phyloP scores from a whole-genome alignment of 2,113 vertebrate species.

The Thalassarche chlororhynchos region DNA sequence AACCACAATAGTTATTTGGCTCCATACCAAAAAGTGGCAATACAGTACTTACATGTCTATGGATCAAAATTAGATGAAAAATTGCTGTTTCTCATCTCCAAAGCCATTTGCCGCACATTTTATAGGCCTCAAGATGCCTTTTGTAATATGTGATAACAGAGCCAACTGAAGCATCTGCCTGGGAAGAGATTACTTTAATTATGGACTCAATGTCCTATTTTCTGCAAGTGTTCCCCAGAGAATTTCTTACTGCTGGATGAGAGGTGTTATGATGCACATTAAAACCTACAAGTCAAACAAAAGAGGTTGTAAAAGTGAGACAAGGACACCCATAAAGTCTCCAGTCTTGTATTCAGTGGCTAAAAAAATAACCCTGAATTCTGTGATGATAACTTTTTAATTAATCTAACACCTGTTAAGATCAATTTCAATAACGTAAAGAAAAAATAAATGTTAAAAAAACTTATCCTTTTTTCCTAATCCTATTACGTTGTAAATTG shows the following conservation, averaged over 20 bases:
- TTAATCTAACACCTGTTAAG: slow-evolving; percentile 46
- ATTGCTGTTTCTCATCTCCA: slow-evolving; percentile 80
- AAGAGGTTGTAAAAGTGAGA: slow-evolving; percentile 60
- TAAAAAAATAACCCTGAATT: background rate
- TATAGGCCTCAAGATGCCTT: slow-evolving; percentile 83
- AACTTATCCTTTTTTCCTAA: background rate
- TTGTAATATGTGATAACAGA: slow-evolving; percentile 84
- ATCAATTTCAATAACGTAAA: background rate
- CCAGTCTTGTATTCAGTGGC: background rate
- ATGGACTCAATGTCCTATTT: slow-evolving; percentile 85
- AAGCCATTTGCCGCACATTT: slow-evolving; percentile 82
- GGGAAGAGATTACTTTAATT: slow-evolving; percentile 87
- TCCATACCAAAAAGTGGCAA: slow-evolving; percentile 73
- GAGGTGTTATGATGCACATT: slow-evolving; percentile 76
- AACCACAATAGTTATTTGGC: slow-evolving; percentile 77
- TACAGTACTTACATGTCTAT: slow-evolving; percentile 76
- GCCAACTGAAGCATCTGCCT: slow-evolving; percentile 84
- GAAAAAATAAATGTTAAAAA: background rate
- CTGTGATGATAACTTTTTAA: slow-evolving; percentile 36
- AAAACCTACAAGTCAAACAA: slow-evolving; percentile 65
- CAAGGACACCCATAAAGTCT: slow-evolving; percentile 59
- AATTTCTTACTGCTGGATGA: slow-evolving; percentile 70
- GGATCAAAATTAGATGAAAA: slow-evolving; percentile 86
- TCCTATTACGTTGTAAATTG: background rate
- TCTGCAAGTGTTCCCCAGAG: slow-evolving; percentile 81